Conservation (phyloP, 2,888 invertebrate species). For the Chironomus tentans region DNA sequence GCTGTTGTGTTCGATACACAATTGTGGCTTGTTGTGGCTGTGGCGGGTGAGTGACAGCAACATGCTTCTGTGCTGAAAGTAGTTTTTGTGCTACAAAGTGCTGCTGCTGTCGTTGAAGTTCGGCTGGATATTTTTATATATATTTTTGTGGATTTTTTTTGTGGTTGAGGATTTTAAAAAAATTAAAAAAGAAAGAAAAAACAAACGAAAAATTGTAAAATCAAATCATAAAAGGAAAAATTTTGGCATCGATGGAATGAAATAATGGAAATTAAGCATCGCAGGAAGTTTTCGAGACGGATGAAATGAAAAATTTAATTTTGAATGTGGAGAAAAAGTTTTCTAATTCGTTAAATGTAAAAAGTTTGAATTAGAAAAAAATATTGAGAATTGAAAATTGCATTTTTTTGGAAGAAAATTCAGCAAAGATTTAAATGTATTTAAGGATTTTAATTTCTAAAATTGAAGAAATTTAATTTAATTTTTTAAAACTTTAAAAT, state of each 20-base stretch:
- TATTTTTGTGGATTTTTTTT: neutral
- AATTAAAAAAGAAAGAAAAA: slow-evolving; percentile 26
- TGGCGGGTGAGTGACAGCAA: slow-evolving; percentile 12
- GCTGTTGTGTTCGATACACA: slow-evolving; percentile 7
- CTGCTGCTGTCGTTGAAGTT: slow-evolving; percentile 13
- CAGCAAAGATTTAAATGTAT: too few species aligned
- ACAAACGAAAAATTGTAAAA: slow-evolving; percentile 14
- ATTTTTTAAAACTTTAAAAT: too few species aligned
- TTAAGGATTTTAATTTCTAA: too few species aligned
- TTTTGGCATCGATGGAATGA: neutral
- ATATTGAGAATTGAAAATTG: too few species aligned
- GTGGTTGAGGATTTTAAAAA: slow-evolving; percentile 24
- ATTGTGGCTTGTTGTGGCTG: slow-evolving; percentile 18
- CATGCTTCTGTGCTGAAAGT: neutral
- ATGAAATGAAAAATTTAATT: too few species aligned
- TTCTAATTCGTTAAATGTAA: too few species aligned
- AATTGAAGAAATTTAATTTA: too few species aligned
- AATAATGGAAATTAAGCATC: too few species aligned
- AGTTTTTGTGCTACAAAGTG: slow-evolving; percentile 11
- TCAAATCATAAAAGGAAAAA: neutral
- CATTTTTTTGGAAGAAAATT: too few species aligned
- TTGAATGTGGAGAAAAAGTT: too few species aligned
- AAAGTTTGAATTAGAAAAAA: too few species aligned
- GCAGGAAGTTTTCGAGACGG: too few species aligned
- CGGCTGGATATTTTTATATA: neutral